Base-by-base conservation (phyloP, 2,797 vertebrate genomes). In the Coregonus ussuriensis region DNA sequence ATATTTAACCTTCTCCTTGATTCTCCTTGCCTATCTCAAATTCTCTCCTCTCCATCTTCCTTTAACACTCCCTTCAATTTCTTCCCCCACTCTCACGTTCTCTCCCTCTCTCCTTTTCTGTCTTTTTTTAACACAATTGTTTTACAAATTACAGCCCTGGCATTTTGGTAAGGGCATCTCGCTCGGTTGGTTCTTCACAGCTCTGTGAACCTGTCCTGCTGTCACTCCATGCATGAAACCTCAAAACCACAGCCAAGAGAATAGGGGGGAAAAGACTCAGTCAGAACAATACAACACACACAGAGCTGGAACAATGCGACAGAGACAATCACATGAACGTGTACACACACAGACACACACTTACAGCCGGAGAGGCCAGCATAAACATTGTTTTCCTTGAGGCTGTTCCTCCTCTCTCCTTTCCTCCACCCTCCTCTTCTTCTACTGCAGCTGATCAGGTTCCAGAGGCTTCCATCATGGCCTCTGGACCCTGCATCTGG, bases 191-290 rank as follows among this genome's bases (percentile, higher is more conserved):
- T 84, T 90, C 83, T 89, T 90, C 88, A 90, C 90, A 91, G 87
- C 83, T 86, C 83, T 89, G 71, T 91, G 88, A 76, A 87, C 91
- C 88, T 90, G 85, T 87, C 83, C 85, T 82, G 77, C 82, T 87
- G 86, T 77, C 85, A 82, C 56, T 77, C 78, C 85, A 84, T 83
- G 87, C 78, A 18, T 91, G 82, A 87, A 89, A 84, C 83, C 77
- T 77, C n/a, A 21, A 33, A 75, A 84, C 71, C 74, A 79, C 63
- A 75, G 78, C 81, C 79, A 80, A 73, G 62, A 68, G 63, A 37
- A n/a, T 5, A 47, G 51, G 18, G 31, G 73, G 69, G 56, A 72
- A 31, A 16, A 18, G 29, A 69, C 54, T 25, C 25, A 25, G 25
- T 80, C 56, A 77, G 70, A 87, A 77, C 37, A 77, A 15, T 79